Evolutionary conservation across 2,113 vertebrate species (phyloP).

Genomic region (Dipodomys merriami): DNA sequence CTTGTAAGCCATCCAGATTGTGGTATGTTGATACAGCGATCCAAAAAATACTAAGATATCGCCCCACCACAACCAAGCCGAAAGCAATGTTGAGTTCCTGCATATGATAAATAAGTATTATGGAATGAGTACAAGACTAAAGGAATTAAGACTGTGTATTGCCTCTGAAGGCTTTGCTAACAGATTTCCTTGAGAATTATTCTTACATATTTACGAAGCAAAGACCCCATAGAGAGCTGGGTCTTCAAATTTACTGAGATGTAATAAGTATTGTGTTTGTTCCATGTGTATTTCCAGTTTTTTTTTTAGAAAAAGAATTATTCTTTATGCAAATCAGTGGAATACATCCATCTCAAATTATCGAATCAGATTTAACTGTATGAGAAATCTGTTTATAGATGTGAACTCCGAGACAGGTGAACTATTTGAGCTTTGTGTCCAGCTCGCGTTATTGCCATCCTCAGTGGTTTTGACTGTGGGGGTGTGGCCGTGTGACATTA

Average conservation of each 20-base stretch:
- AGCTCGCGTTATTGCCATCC: neutral
- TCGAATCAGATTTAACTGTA: neutral
- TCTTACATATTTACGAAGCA: neutral
- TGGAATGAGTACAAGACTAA: neutral
- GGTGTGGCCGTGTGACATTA: slow-evolving; percentile 18
- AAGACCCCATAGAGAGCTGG: neutral
- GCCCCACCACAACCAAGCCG: no score
- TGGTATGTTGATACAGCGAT: no score
- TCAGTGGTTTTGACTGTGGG: neutral
- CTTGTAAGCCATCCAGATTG: neutral
- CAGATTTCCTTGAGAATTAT: neutral
- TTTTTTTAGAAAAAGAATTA: neutral
- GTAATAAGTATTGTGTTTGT: neutral
- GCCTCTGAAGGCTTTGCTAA: neutral
- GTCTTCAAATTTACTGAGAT: neutral
- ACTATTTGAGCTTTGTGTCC: neutral
- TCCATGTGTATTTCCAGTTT: neutral
- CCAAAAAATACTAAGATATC: neutral
- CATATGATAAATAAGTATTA: neutral
- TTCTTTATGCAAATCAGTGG: neutral
- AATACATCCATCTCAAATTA: neutral
- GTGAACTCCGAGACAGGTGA: neutral
- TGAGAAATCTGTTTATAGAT: neutral
- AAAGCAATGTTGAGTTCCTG: no score
- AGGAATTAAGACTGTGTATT: neutral